Conservation (phyloP, 2,888 invertebrate species). For the Luperina nickerlii region DNA sequence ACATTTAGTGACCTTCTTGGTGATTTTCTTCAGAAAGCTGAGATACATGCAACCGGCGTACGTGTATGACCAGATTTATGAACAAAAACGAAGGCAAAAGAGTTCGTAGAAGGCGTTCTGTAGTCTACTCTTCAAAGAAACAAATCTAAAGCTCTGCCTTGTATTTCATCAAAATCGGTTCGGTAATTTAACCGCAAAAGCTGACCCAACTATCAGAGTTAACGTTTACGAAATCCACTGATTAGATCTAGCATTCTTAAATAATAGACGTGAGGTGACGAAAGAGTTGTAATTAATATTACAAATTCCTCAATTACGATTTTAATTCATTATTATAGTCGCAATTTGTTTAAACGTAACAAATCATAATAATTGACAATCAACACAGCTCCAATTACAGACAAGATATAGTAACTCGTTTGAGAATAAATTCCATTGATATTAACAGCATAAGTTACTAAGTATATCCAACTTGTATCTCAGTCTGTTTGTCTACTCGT, state of each 20-base stretch:
- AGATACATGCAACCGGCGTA: not conserved
- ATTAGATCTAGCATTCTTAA: constrained; percentile 26
- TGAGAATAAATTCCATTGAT: constrained; percentile 59
- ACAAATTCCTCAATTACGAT: constrained; percentile 44
- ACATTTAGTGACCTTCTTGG: not conserved
- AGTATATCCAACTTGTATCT: constrained; percentile 45
- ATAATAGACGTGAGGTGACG: constrained; percentile 20
- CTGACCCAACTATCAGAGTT: not conserved
- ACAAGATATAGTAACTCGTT: constrained; percentile 60
- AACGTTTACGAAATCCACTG: constrained; percentile 23
- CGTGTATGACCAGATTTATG: not conserved
- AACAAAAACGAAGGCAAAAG: not conserved
- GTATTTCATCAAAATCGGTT: not conserved
- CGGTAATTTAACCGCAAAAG: not conserved
- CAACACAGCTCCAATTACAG: constrained; percentile 64
- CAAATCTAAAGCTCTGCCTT: not conserved
- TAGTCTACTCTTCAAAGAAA: not conserved
- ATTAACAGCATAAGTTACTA: constrained; percentile 40
- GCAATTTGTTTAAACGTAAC: constrained; percentile 46
- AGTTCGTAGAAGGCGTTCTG: not conserved
- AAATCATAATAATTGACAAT: constrained; percentile 68
- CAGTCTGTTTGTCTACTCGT: constrained; percentile 52
- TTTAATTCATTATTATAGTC: constrained; percentile 42
- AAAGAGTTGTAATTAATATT: constrained; percentile 35
- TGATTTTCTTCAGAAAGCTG: not conserved